Base-by-base conservation (phyloP, 2,113 vertebrate species). In the Seriola dumerili region DNA sequence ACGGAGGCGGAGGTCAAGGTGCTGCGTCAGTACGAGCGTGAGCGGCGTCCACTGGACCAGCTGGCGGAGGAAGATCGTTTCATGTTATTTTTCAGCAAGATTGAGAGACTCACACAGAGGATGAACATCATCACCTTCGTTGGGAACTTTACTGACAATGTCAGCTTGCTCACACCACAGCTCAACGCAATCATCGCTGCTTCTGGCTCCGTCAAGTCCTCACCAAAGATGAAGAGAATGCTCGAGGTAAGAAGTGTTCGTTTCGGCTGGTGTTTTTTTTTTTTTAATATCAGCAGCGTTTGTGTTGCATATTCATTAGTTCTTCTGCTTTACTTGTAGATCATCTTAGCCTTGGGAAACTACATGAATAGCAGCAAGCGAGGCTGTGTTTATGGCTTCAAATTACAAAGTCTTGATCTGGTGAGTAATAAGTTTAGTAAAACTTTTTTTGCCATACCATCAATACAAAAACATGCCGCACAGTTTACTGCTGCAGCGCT, bases 331-430 rank as follows among this genome's bases (percentile, higher is more conserved):
- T 65, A 0, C 82, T 46, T 72, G 11, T 85, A 99, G 98, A 98
- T 99, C 88, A 99, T 99, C 78, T 88, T 99, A 83, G 98, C 98
- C 0, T 77, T 99, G 67, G 98, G 98, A 50, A 99, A 99, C 94
- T 99, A 99, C 93, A 99, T 99, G 98, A 99, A 99, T 92, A 99
- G 98, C 94, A 98, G 98, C 93, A 99, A 98, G 91, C 95, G 98
- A 21, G 98, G 98, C 0, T 97, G 97, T 0, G 97, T 99, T 78
- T 99, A 99, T 0, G 98, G 98, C 69, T 99, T 99, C 88, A 98
- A 98, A 88, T 92, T 98, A 36, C 97, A 98, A 91, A 98, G 97
- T 93, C 93, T 98, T 77, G 96, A 96, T 88, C 92, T 96, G 94
- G 96, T 96, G 87, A 92, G 95, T 85, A 42, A 59, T 44, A 17